Conservation (phyloP, 2,888 invertebrate genomes). For the Hyposoter dolosus region DNA sequence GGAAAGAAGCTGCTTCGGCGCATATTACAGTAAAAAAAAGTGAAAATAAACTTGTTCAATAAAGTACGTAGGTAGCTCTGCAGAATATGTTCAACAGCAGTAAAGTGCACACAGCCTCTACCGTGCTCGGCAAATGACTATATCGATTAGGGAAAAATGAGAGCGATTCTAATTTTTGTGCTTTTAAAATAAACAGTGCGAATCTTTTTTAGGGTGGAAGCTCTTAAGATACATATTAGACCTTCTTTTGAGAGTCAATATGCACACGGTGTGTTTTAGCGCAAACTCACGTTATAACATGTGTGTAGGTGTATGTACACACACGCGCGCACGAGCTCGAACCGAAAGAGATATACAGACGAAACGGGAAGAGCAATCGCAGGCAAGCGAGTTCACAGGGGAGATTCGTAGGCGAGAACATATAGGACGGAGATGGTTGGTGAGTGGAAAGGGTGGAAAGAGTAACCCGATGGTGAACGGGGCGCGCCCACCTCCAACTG, state of each 20-base stretch:
- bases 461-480: constrained; percentile 41
- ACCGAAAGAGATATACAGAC: not conserved
- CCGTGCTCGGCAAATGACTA: not conserved
- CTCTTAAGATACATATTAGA: not conserved
- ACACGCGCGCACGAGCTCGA: not conserved
- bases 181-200: not conserved
- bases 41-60: not conserved
- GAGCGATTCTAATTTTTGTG: not conserved
- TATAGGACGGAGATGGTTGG: constrained; percentile 50
- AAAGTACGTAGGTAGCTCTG: not conserved
- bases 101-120: not conserved
- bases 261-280: constrained; percentile 4
- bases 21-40: not conserved
- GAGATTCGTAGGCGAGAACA: constrained; percentile 51
- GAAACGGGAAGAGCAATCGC: not conserved
- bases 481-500: constrained; percentile 46
- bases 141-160: not conserved
- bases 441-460: constrained; percentile 32
- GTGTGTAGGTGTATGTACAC: not conserved
- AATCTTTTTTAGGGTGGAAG: not conserved
- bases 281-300: not conserved
- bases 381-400: not conserved
- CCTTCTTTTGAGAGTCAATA: not conserved
- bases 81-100: not conserved
- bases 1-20: constrained; percentile 16